These are phyloP conservation scores for Perca schrenkii DNA, from an alignment of 2,113 vertebrate genomes.

Conservation along the genomic window DNA sequence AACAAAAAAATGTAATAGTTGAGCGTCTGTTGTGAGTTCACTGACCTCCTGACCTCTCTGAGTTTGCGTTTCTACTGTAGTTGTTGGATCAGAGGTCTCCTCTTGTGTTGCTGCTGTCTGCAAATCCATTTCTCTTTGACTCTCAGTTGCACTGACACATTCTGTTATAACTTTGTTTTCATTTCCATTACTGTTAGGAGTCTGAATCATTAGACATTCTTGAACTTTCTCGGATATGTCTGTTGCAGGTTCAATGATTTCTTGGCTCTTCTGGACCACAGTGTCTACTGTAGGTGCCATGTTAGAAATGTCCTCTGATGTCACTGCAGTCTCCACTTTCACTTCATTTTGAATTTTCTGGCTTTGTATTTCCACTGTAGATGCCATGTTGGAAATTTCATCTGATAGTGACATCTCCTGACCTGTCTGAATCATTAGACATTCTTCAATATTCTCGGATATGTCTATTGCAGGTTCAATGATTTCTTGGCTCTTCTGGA, in stretches of 20 bases:
- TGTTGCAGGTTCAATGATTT: not conserved
- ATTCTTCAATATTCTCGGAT: slow-evolving; percentile 29
- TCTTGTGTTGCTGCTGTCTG: slow-evolving; percentile 18
- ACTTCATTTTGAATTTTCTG: not conserved
- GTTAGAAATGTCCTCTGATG: too few species aligned
- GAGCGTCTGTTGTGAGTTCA: not conserved
- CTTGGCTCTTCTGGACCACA: not conserved
- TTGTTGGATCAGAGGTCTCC: slow-evolving; percentile 29
- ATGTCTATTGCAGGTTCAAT: not conserved
- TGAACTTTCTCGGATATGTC: slow-evolving; percentile 18
- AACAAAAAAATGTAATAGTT: slow-evolving; percentile 6
- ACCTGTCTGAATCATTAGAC: not conserved
- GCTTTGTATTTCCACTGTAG: slow-evolving; percentile 17
- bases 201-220: slow-evolving; percentile 1
- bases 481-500: not conserved
- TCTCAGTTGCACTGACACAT: not conserved
- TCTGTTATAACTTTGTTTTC: slow-evolving; percentile 3
- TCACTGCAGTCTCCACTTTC: too few species aligned
- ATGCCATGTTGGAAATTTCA: slow-evolving; percentile 27
- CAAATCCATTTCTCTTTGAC: slow-evolving; percentile 22
- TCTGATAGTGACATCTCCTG: slow-evolving; percentile 3
- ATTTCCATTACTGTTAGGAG: slow-evolving; percentile 17
- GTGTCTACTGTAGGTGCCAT: not conserved
- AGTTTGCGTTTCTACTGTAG: slow-evolving; percentile 19
- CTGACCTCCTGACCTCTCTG: slow-evolving; percentile 20